These are phyloP conservation scores for Sebastes trivittatus DNA, from an alignment of 2,797 vertebrate genomes.

Conservation along the genomic window DNA sequence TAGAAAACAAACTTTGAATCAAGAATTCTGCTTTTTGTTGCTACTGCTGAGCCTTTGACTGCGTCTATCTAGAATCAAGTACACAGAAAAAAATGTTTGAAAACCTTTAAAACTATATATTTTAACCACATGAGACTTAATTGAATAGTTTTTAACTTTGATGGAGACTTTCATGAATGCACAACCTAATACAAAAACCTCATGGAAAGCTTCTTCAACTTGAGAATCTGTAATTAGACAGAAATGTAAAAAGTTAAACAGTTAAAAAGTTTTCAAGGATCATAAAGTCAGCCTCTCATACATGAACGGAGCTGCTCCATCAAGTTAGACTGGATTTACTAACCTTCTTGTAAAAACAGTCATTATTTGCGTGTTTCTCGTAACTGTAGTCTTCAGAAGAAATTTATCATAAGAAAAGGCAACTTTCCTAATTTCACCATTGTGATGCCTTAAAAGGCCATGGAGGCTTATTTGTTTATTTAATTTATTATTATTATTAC, in stretches of 20 bases:
- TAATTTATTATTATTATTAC: too few relatives aligned
- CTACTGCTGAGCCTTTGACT: neutral
- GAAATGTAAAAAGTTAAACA: neutral
- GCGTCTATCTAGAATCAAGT: neutral
- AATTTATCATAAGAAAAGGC: too few relatives aligned
- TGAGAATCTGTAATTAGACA: neutral
- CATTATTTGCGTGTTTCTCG: neutral
- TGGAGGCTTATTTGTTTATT: neutral
- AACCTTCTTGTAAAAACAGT: neutral
- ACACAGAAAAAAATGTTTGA: neutral
- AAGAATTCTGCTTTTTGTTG: neutral
- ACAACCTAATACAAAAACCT: neutral
- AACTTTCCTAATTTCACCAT: neutral
- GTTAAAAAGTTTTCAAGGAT: neutral
- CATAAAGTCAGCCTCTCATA: neutral
- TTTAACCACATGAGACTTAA: neutral
- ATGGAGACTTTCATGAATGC: neutral
- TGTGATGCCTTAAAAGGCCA: neutral
- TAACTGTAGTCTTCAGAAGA: neutral
- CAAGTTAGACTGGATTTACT: neutral
- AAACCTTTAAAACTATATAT: neutral
- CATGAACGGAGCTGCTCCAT: neutral
- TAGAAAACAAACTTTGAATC: neutral
- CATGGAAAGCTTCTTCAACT: neutral
- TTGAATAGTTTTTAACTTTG: neutral